A percentile compares a stretch with the other conserved stretches of the same genome.
These are phyloP conservation scores for Trachelus iudaicus DNA, from an alignment of 2,888 invertebrate species.

Conservation along the genomic window DNA sequence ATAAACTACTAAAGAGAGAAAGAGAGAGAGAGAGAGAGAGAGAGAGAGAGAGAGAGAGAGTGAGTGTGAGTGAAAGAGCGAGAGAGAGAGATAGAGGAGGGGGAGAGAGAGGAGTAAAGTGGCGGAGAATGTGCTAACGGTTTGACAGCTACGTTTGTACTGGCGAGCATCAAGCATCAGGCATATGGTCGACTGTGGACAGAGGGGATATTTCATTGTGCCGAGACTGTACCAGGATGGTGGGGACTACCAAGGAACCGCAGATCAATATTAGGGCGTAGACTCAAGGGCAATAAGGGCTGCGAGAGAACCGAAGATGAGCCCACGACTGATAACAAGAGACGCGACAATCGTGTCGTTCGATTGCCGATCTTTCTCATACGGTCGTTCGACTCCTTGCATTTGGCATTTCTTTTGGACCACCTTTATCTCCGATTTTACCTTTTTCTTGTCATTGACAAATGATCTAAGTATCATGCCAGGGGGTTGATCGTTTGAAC, in stretches of 20 bases:
- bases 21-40: conserved; percentile 16
- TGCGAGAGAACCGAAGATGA: conserved; percentile 6
- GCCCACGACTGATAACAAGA: no score
- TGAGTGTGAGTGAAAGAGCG: neutral
- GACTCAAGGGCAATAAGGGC: conserved; percentile 55
- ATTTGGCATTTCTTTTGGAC: no score
- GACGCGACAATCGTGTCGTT: no score
- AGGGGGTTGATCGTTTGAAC: no score
- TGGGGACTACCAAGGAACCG: conserved; percentile 40
- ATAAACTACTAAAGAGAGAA: neutral
- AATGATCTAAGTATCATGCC: no score
- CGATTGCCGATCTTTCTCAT: no score
- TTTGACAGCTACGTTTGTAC: conserved; percentile 58
- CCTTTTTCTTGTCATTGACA: no score
- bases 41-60: conserved; percentile 8
- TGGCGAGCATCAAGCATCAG: conserved; percentile 48
- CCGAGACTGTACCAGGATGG: conserved; percentile 16
- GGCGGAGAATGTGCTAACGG: conserved; percentile 43
- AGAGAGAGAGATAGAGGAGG: conserved; percentile 10
- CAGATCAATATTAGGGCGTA: conserved; percentile 62
- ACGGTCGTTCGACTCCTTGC: no score
- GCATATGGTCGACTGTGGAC: conserved; percentile 49
- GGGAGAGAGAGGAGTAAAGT: neutral
- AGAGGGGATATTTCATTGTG: conserved; percentile 25
- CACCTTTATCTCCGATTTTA: no score